A percentile compares a stretch with the other conserved stretches of the same genome.
These are phyloP conservation scores for Xylocopa sonorina DNA, from an alignment of 1,140 invertebrate species.

Conservation along the genomic window DNA sequence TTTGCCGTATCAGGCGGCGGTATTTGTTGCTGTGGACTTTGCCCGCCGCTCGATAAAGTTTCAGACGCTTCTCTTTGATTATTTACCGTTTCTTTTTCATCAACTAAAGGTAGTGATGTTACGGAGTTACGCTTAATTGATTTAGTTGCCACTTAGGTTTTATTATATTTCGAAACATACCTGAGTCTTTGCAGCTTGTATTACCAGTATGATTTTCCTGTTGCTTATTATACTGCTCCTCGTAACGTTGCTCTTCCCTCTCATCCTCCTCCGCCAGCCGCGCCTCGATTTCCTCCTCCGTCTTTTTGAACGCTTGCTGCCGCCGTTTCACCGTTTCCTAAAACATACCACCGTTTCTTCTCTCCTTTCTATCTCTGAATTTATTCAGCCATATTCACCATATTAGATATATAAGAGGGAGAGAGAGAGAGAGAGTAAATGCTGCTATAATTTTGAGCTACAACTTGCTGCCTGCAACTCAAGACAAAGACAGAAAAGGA, in stretches of 20 bases:
- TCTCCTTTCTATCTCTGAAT: neutral
- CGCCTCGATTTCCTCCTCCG: conserved; percentile 83
- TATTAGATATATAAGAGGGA: neutral
- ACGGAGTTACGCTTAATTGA: conserved; percentile 66
- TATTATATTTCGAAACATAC: conserved; percentile 73
- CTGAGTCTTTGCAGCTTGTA: conserved; percentile 77
- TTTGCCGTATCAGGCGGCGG: conserved; percentile 58
- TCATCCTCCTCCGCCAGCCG: conserved; percentile 80
- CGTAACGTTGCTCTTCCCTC: conserved; percentile 68
- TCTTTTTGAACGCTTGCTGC: conserved; percentile 82
- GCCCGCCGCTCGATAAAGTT: conserved; percentile 75
- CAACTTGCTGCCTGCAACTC: too few relatives aligned
- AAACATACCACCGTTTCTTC: neutral
- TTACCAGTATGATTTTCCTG: conserved; percentile 81
- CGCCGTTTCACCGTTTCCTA: conserved; percentile 80
- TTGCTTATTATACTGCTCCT: conserved; percentile 66
- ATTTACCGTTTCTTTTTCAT: conserved; percentile 81
- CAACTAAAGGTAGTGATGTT: conserved; percentile 78
- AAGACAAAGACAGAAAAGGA: neutral
- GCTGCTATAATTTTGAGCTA: too few relatives aligned
- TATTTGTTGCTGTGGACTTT: conserved; percentile 71
- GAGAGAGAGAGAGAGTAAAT: neutral
- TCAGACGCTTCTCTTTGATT: conserved; percentile 80
- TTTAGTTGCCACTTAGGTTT: conserved; percentile 49
- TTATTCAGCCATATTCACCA: neutral